A percentile compares a stretch with the other conserved stretches of the same genome.
Evolutionary conservation across 2,797 vertebrate genomes (phyloP).

Genomic region (Sylvia borin): DNA sequence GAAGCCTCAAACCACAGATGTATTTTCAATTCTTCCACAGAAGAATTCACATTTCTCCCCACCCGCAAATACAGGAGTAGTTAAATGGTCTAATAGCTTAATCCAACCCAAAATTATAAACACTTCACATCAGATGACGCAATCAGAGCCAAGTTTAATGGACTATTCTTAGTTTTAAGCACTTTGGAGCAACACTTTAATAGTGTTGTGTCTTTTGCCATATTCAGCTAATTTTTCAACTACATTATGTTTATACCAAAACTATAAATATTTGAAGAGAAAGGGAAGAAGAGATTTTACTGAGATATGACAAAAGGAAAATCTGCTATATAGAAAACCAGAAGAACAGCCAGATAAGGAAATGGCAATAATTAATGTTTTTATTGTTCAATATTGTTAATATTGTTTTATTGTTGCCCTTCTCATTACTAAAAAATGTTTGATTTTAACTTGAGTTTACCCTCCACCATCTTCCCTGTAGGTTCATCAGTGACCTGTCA

Average conservation of each 20-base stretch:
- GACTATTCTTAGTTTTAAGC: neutral
- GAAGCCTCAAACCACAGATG: constrained; percentile 53
- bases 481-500: neutral
- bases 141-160: neutral
- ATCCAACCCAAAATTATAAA: neutral
- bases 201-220: neutral
- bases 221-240: neutral
- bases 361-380: neutral
- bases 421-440: neutral
- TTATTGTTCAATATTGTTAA: too few relatives aligned
- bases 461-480: neutral
- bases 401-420: too few relatives aligned
- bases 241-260: neutral
- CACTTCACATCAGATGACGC: neutral
- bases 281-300: neutral
- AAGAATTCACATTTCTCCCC: constrained; percentile 14
- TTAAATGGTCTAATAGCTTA: constrained; percentile 24
- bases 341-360: neutral
- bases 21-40: constrained; percentile 42
- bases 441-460: neutral
- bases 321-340: neutral
- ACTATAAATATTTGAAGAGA: constrained; percentile 6
- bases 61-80: neutral
- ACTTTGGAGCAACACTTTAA: neutral
- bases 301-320: neutral